These are phyloP conservation scores for Scartelaos histophorus DNA, from an alignment of 2,113 vertebrate species.

Conservation along the genomic window DNA sequence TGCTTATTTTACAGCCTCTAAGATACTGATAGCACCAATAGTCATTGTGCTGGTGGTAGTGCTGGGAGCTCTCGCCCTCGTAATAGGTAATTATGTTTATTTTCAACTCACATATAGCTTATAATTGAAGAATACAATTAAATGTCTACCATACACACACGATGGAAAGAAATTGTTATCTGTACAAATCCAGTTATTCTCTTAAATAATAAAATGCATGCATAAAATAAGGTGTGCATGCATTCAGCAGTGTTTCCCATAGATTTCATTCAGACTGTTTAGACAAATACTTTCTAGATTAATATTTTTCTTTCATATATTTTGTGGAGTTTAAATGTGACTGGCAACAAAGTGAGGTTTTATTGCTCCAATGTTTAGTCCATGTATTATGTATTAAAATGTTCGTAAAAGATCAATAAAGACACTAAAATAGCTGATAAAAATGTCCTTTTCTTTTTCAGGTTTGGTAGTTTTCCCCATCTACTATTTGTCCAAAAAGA, in stretches of 20 bases:
- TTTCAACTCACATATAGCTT: neutral
- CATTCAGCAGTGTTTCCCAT: no score
- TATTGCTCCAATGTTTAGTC: no score
- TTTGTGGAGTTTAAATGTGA: no score
- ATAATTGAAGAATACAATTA: neutral
- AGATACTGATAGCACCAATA: slow-evolving; percentile 89
- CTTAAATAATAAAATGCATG: no score
- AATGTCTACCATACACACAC: neutral
- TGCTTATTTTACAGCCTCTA: slow-evolving; percentile 81
- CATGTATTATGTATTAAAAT: no score
- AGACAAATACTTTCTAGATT: no score
- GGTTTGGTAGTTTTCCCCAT: slow-evolving; percentile 92
- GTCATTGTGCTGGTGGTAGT: slow-evolving; percentile 90
- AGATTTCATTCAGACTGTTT: no score
- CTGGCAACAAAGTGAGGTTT: no score
- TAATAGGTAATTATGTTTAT: slow-evolving; percentile 84
- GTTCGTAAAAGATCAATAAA: neutral
- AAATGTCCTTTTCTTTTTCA: slow-evolving; percentile 45
- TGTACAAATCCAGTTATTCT: no score
- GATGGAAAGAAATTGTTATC: no score
- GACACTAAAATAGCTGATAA: neutral
- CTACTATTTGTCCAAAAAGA: slow-evolving; percentile 96
- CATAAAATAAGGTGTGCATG: no score
- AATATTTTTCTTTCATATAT: no score
- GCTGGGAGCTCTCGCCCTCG: slow-evolving; percentile 89